These are phyloP conservation scores for Drosophila subquinaria DNA, from an alignment of 2,888 invertebrate genomes.

Conservation along the genomic window DNA sequence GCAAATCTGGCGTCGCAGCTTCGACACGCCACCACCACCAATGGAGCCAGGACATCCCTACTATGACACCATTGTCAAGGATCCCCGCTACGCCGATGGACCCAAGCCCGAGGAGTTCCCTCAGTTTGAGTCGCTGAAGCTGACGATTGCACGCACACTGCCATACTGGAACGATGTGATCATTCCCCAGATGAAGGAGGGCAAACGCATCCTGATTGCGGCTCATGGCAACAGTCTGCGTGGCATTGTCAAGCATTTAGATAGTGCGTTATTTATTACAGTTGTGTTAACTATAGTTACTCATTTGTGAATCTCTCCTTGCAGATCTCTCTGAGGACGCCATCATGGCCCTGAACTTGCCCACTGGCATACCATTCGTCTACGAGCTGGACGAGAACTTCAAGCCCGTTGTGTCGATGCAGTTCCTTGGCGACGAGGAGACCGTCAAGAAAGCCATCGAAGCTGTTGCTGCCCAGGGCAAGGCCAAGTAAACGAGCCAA, in stretches of 20 bases:
- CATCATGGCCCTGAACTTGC: conserved; percentile 92
- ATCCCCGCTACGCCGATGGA: conserved; percentile 90
- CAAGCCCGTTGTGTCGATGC: conserved; percentile 91
- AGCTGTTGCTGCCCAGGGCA: conserved; percentile 92
- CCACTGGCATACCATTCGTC: conserved; percentile 93
- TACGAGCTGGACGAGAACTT: conserved; percentile 92
- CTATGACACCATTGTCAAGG: conserved; percentile 91
- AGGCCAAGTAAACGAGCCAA: conserved; percentile 87
- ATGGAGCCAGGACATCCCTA: conserved; percentile 93
- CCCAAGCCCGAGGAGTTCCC: conserved; percentile 93
- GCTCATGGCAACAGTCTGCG: conserved; percentile 95
- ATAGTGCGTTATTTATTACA: conserved; percentile 86
- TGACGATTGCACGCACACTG: conserved; percentile 93
- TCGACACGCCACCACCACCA: conserved; percentile 93
- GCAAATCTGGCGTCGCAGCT: conserved; percentile 95
- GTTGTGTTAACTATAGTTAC: neutral
- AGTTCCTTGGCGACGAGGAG: conserved; percentile 93
- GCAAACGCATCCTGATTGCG: conserved; percentile 93
- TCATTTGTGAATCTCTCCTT: neutral
- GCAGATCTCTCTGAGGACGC: conserved; percentile 90
- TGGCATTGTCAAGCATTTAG: conserved; percentile 95
- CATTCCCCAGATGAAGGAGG: conserved; percentile 90
- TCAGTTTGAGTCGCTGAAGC: conserved; percentile 93
- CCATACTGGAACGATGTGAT: conserved; percentile 96
- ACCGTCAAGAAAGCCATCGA: conserved; percentile 93